Conservation (phyloP, 2,888 invertebrate species). For the Parnassius smintheus region DNA sequence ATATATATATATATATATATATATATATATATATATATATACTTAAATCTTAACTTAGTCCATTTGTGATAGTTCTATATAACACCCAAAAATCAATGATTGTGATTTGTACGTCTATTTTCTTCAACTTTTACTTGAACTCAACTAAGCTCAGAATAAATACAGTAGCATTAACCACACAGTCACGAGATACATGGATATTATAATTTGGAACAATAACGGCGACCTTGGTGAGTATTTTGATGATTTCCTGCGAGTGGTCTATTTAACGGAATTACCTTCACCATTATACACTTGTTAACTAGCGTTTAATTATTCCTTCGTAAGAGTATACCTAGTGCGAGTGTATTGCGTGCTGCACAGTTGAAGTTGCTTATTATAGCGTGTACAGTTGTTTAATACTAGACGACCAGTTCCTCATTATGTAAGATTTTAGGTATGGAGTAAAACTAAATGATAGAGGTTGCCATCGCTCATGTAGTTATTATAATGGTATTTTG, state of each 20-base stretch:
- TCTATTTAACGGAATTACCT: not conserved
- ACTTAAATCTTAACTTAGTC: too few species aligned
- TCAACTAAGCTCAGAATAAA: too few species aligned
- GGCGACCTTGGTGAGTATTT: constrained; percentile 3
- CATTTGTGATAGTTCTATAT: too few species aligned
- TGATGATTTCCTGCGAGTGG: not conserved
- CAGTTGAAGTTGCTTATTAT: constrained; percentile 3
- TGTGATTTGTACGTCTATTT: too few species aligned
- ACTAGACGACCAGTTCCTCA: not conserved
- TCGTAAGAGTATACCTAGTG: constrained; percentile 2
- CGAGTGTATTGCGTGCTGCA: constrained; percentile 8
- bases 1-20: too few species aligned
- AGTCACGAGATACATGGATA: too few species aligned
- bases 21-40: too few species aligned
- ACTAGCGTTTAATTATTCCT: constrained; percentile 9
- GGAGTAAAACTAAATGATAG: not conserved
- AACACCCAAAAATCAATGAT: too few species aligned
- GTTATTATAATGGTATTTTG: too few species aligned
- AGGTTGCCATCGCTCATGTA: too few species aligned
- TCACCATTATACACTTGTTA: not conserved
- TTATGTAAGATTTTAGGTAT: not conserved
- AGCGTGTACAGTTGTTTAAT: constrained; percentile 8
- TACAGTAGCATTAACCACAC: too few species aligned
- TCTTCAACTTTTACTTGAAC: too few species aligned
- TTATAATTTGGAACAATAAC: not conserved